A percentile compares a stretch with the other conserved stretches of the same genome.
phyloP scores from a whole-genome alignment of 2,888 invertebrate genomes.

The Notodonta ziczac region DNA sequence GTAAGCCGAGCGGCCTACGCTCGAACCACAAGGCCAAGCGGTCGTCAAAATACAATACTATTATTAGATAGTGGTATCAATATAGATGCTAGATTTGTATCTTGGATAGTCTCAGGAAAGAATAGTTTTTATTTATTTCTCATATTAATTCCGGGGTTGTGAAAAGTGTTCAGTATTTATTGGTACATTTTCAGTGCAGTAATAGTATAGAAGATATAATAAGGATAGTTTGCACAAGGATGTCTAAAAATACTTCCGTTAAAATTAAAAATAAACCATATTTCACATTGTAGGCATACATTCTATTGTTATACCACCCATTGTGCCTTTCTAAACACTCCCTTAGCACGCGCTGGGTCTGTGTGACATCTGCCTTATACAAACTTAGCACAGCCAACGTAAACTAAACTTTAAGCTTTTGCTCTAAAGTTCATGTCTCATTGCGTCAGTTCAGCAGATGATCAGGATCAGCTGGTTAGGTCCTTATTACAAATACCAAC shows the following conservation, averaged over 20 bases:
- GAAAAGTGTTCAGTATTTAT: no score
- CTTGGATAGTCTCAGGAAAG: no score
- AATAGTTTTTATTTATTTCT: no score
- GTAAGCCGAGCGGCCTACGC: no score
- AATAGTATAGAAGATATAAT: no score
- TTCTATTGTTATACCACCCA: conserved; percentile 26
- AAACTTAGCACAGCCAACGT: background rate
- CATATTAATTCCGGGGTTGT: no score
- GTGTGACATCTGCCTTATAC: conserved; percentile 27
- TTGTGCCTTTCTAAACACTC: conserved; percentile 33
- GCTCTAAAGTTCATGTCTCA: background rate
- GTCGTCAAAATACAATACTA: no score
- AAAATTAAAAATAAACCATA: background rate
- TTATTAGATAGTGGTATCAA: no score
- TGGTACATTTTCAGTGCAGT: no score
- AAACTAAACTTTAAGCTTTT: background rate
- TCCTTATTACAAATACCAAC: conserved; percentile 19
- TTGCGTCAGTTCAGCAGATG: conserved; percentile 14
- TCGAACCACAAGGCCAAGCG: no score
- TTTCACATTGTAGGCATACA: conserved; percentile 12
- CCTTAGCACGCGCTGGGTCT: conserved; percentile 33
- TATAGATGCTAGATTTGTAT: no score
- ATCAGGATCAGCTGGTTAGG: conserved; percentile 30
- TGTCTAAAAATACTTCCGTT: background rate
- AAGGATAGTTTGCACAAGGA: no score